Evolutionary conservation across 1,140 invertebrate genomes (phyloP).

Genomic region (Andrena cerasifolii): DNA sequence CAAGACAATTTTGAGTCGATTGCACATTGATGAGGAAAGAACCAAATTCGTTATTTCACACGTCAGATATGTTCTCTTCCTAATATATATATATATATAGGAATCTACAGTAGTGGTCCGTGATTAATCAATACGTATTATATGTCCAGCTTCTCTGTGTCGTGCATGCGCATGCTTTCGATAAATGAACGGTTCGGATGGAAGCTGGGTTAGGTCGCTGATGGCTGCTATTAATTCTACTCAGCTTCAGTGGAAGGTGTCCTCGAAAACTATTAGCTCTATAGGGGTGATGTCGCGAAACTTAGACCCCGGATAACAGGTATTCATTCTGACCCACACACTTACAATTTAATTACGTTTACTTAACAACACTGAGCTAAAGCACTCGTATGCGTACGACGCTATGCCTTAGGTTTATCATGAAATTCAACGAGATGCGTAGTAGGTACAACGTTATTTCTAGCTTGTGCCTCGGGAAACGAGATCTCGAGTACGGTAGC

Average conservation of each 20-base stretch:
- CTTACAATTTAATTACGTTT: constrained; percentile 9
- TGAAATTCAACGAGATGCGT: constrained; percentile 18
- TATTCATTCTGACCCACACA: not conserved
- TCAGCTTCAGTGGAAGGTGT: constrained; percentile 44
- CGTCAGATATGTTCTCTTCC: not conserved
- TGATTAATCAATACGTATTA: constrained; percentile 8
- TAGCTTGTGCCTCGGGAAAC: constrained; percentile 43
- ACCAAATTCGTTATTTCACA: not conserved
- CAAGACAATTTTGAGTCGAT: not conserved
- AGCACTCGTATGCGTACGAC: constrained; percentile 16
- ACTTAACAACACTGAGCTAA: constrained; percentile 30
- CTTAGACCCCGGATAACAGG: not conserved
- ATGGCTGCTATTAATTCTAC: constrained; percentile 9
- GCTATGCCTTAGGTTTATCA: constrained; percentile 21
- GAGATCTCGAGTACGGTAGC: not conserved
- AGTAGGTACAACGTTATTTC: constrained; percentile 36
- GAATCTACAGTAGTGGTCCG: not conserved
- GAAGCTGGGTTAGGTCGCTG: not conserved
- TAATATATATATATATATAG: not conserved
- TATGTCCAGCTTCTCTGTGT: not conserved
- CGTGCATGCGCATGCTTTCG: not conserved
- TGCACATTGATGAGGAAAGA: not conserved
- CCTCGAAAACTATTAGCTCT: constrained; percentile 22
- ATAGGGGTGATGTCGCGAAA: not conserved
- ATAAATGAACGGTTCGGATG: not conserved